Evolutionary conservation across 1,140 invertebrate genomes (phyloP).

Genomic region (Venturia canescens): DNA sequence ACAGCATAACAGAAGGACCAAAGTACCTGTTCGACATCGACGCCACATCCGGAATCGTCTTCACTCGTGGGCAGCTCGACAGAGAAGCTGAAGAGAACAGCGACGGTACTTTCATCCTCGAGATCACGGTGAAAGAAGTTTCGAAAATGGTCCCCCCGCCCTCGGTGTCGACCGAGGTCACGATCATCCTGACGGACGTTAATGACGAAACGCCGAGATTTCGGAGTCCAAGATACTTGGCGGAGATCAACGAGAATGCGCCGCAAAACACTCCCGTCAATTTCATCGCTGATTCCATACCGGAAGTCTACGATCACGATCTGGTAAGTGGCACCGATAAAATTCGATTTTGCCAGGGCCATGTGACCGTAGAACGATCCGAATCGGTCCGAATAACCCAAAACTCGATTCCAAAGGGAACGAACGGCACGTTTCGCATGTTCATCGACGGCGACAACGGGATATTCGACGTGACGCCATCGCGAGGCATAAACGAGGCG

Average conservation of each 20-base stretch:
- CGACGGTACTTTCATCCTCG: constrained; percentile 91
- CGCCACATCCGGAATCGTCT: constrained; percentile 86
- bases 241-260: constrained; percentile 94
- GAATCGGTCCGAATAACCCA: no score
- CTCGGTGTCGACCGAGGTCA: constrained; percentile 91
- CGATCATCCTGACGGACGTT: constrained; percentile 94
- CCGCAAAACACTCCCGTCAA: constrained; percentile 93
- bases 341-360: no score
- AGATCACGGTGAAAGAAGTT: constrained; percentile 84
- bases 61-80: constrained; percentile 86
- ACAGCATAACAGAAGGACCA: constrained; percentile 87
- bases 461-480: constrained; percentile 93
- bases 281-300: constrained; percentile 87
- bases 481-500: constrained; percentile 93
- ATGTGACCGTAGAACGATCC: no score
- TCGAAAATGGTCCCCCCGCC: constrained; percentile 82
- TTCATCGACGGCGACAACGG: constrained; percentile 88
- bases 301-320: constrained; percentile 95
- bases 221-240: constrained; percentile 85
- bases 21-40: constrained; percentile 87
- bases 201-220: constrained; percentile 96
- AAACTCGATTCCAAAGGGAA: constrained; percentile 80
- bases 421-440: constrained; percentile 93
- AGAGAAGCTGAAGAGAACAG: constrained; percentile 87
- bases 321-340: constrained; percentile 86